Conservation (phyloP, 2,113 vertebrate genomes). For the Anhinga rufa region DNA sequence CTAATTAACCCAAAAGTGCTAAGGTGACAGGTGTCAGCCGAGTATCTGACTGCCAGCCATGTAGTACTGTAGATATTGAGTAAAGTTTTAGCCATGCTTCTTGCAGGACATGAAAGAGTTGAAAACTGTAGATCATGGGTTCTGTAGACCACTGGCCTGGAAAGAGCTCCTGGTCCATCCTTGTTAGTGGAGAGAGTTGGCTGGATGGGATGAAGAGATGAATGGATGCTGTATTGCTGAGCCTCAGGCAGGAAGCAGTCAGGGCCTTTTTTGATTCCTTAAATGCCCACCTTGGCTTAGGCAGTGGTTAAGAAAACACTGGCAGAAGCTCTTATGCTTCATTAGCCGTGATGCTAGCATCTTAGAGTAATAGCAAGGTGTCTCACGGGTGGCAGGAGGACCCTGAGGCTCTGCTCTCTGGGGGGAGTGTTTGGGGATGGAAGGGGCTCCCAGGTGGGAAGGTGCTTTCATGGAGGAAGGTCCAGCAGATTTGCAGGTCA, state of each 20-base stretch:
- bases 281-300: background rate
- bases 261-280: background rate
- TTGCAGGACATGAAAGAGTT: background rate
- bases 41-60: background rate
- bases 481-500: background rate
- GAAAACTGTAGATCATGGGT: background rate
- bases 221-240: accelerated
- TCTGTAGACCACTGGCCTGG: background rate
- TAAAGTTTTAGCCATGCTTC: background rate
- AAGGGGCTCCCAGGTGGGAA: background rate
- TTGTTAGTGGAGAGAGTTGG: background rate
- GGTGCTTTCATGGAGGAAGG: background rate
- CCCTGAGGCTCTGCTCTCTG: background rate
- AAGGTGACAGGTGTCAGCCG: background rate
- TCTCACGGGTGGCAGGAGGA: background rate
- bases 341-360: background rate
- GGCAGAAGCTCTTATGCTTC: background rate
- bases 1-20: background rate
- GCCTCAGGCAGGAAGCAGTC: background rate
- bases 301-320: background rate
- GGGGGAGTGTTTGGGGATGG: background rate
- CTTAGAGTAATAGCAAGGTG: background rate
- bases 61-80: background rate
- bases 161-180: background rate
- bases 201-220: background rate